Base-by-base conservation (phyloP, 2,797 vertebrate genomes). In the Pangasius larnaudii region DNA sequence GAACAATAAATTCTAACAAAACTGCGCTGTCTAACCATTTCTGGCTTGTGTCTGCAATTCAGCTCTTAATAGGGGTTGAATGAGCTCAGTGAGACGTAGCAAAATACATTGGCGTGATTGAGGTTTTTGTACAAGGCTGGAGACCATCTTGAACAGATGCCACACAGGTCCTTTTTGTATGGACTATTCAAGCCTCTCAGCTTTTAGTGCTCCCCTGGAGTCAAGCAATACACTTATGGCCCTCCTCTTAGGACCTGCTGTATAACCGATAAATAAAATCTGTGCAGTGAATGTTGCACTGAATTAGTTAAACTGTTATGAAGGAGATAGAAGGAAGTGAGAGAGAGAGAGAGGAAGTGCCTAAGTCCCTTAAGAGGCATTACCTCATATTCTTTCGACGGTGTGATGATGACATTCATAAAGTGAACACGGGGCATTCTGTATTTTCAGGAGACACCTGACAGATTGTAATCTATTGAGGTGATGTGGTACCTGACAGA, bases 331-430 rank as follows among this genome's bases (percentile, higher is more conserved):
- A 82, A 88, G 65, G 85, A 88, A 88, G 61, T 86, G 81, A 84
- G 58, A 19, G 78, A 24, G 58, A 19, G 78, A 24, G 78, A 69
- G 81, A 84, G 53, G 71, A 86, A 89, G 59, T 39, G n/a, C 85
- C 85, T 61, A 22, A 39, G 86, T 53, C 87, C 77, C 65, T 79
- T 77, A 65, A 77, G 84, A 82, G 42, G 72, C 79, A 89, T 89
- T 87, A 93, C 89, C 87, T 92, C 89, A 92, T 88, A 30, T 86
- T 71, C 51, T 75, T 59, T 75, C 59, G 84, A 89, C 72, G 77
- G 79, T 39, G 53, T 72, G 79, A 83, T 90, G 77, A 84, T 65
- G 56, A 24, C 74, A 87, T 84, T 79, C 77, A 81, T 63, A 85
- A 89, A 86, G 72, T 39, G 30, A 81, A 86, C 53, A 85, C 72